Base-by-base conservation (phyloP, 92 coral and sea anemone genomes). In the Umimayanthus kanabou region DNA sequence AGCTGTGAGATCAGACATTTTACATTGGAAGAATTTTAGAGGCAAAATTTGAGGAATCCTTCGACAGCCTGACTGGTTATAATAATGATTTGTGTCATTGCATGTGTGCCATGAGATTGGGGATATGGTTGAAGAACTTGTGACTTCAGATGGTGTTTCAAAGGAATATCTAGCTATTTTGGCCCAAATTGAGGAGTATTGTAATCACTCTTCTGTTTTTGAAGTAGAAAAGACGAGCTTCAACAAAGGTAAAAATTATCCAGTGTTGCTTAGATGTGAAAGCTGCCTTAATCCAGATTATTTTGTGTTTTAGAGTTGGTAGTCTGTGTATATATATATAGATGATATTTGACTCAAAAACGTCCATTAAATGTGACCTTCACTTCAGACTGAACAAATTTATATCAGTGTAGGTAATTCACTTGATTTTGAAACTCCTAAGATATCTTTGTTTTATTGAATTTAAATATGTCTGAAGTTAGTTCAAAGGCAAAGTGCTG, bases 121-220 rank as follows among this genome's bases (percentile, higher is more conserved):
- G 90, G 94, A 85, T 81, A 95, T 95, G 98, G 98, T 95, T 80
- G 98, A 95, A 81, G 92, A 94, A 74, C 90, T 90, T 80, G 80
- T 81, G 57, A 87, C 85, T 73, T 80, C 95, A n/a, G 94, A 92
- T 93, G 96, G 92, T 77, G 76, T 95, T 61, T 95, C 96, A 43
- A 93, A 91, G 84, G 98, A 95, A 49, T 95, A 95, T 90, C 79
- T 95, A 64, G 94, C 86, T 75, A 95, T 95, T 89, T 90, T 95
- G 85, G 88, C 87, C 29, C 98, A 95, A 87, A 95, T 95, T 39
- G 98, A 95, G 82, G 96, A 93, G 45, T 95, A 91, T 75, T 95
- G 98, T 80, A 95, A 92, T 81, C 87, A 94, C 69, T 92, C 94
- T 40, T 89, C 96, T 33, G 90, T 88, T 70, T 72, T 93, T 22